Conservation (phyloP, 2,888 invertebrate genomes). For the Patella depressa region DNA sequence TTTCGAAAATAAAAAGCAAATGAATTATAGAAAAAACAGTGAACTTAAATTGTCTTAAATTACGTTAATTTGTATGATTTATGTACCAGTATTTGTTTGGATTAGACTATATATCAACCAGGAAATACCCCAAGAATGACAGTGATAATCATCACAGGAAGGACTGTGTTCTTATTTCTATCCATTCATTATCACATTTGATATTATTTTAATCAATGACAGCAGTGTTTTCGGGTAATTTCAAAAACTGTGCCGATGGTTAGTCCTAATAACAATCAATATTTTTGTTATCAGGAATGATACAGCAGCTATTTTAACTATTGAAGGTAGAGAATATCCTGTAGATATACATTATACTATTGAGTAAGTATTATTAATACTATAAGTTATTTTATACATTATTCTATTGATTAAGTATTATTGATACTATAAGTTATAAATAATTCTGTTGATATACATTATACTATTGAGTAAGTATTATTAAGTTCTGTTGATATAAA, state of each 20-base stretch:
- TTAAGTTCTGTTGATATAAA: neutral
- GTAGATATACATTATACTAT: slow-evolving; percentile 79
- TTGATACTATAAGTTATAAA: neutral
- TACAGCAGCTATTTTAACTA: slow-evolving; percentile 85
- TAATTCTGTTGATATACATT: neutral
- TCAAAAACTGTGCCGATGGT: too few species aligned
- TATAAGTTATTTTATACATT: neutral
- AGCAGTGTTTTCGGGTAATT: too few species aligned
- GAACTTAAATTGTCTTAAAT: neutral
- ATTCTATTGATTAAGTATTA: neutral
- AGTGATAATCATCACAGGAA: too few species aligned
- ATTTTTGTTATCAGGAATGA: slow-evolving; percentile 71
- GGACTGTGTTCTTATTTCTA: too few species aligned
- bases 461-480: neutral
- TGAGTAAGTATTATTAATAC: neutral
- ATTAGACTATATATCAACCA: too few species aligned
- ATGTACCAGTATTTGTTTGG: too few species aligned
- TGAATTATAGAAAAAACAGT: neutral
- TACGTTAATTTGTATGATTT: neutral
- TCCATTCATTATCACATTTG: too few species aligned
- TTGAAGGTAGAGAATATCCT: slow-evolving; percentile 90
- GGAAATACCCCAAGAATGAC: too few species aligned
- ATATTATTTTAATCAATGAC: too few species aligned
- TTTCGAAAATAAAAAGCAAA: neutral
- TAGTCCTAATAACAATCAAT: too few species aligned